Evolutionary conservation across 2,888 invertebrate species (phyloP).

Genomic region (Steinernema scapterisci): DNA sequence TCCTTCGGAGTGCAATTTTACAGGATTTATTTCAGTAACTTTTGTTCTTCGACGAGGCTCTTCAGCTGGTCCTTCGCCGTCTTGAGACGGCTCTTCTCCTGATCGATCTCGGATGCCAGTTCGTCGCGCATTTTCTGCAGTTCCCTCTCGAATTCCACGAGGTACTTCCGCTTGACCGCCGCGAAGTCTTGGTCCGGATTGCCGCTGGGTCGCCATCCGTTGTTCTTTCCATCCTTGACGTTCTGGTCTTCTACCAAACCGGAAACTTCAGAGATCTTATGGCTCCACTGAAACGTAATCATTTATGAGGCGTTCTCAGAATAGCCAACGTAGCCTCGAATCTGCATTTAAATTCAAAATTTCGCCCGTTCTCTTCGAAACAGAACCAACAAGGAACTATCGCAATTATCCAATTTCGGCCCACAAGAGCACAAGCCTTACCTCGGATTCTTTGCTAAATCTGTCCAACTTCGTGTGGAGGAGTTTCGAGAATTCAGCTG

Average conservation of each 20-base stretch:
- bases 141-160: neutral
- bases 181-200: neutral
- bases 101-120: neutral
- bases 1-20: neutral
- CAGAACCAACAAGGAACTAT: too few relatives aligned
- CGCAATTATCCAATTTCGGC: too few relatives aligned
- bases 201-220: conserved; percentile 13
- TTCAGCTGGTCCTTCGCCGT: neutral
- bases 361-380: too few relatives aligned
- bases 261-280: neutral
- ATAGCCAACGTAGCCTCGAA: neutral
- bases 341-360: neutral
- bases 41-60: neutral
- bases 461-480: neutral
- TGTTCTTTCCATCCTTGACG: neutral
- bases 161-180: neutral
- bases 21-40: neutral
- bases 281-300: neutral
- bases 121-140: neutral
- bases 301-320: too few relatives aligned
- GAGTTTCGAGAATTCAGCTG: neutral
- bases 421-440: too few relatives aligned
- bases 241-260: neutral
- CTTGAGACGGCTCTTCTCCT: neutral
- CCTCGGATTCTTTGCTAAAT: neutral